A percentile compares a stretch with the other conserved stretches of the same genome.
These are phyloP conservation scores for Geophilus truncorum DNA, from an alignment of 2,888 invertebrate genomes.

Conservation along the genomic window DNA sequence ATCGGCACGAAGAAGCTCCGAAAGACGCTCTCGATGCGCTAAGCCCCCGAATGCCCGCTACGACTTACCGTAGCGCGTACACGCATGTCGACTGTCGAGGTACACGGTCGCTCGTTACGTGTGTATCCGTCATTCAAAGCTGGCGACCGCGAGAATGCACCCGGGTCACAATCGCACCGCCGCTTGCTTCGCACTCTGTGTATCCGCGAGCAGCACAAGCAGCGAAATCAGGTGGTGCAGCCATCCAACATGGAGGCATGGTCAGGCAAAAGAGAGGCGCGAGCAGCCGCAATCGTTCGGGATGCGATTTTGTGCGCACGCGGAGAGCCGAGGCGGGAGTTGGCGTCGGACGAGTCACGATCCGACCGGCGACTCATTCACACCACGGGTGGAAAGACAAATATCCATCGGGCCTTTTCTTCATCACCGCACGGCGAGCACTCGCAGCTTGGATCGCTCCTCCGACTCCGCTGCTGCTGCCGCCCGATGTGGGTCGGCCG, in stretches of 20 bases:
- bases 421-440: background rate
- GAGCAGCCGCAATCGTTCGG: background rate
- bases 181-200: background rate
- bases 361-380: background rate
- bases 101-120: no score
- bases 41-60: background rate
- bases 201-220: background rate
- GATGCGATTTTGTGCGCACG: background rate
- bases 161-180: background rate
- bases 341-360: background rate
- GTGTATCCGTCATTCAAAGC: background rate
- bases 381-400: background rate
- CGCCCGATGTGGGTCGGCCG: background rate
- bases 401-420: background rate
- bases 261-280: background rate
- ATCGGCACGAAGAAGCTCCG: no score
- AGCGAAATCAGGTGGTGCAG: background rate
- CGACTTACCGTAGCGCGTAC: background rate
- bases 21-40: no score
- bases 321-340: background rate
- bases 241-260: background rate
- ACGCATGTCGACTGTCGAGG: background rate
- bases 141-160: background rate
- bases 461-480: background rate
- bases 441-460: background rate